Evolutionary conservation across 1,140 invertebrate species (phyloP).

Genomic region (Pararge aegeria): DNA sequence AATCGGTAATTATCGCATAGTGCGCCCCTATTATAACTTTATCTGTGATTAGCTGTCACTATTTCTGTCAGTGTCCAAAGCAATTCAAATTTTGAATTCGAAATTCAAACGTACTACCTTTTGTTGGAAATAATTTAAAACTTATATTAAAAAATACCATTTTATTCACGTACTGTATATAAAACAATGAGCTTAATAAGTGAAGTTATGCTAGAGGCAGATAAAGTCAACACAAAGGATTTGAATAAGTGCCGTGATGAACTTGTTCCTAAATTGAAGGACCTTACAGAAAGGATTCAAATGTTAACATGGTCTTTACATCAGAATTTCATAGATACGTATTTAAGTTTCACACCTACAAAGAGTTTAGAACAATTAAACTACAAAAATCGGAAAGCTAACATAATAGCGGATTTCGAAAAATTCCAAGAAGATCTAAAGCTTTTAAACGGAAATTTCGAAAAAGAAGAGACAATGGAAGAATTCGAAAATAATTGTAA

Average conservation of each 20-base stretch:
- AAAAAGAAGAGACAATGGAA: slow-evolving; percentile 36
- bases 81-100: background rate
- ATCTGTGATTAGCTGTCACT: too few relatives aligned
- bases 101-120: background rate
- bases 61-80: background rate
- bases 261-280: slow-evolving; percentile 50
- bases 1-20: too few relatives aligned
- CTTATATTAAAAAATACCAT: too few relatives aligned
- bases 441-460: slow-evolving; percentile 35
- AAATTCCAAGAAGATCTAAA: slow-evolving; percentile 45
- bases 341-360: slow-evolving; percentile 55
- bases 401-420: slow-evolving; percentile 48
- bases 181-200: slow-evolving; percentile 58
- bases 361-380: slow-evolving; percentile 69
- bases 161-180: too few relatives aligned
- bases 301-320: slow-evolving; percentile 61
- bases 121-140: background rate
- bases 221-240: slow-evolving; percentile 49
- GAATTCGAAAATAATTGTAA: slow-evolving; percentile 47
- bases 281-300: slow-evolving; percentile 59
- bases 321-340: slow-evolving; percentile 64
- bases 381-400: slow-evolving; percentile 58
- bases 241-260: slow-evolving; percentile 51
- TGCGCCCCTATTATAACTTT: too few relatives aligned
- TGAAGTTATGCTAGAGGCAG: slow-evolving; percentile 50